phyloP scores from a whole-genome alignment of 2,888 invertebrate species.

The Brachynemurus nebulosus region DNA sequence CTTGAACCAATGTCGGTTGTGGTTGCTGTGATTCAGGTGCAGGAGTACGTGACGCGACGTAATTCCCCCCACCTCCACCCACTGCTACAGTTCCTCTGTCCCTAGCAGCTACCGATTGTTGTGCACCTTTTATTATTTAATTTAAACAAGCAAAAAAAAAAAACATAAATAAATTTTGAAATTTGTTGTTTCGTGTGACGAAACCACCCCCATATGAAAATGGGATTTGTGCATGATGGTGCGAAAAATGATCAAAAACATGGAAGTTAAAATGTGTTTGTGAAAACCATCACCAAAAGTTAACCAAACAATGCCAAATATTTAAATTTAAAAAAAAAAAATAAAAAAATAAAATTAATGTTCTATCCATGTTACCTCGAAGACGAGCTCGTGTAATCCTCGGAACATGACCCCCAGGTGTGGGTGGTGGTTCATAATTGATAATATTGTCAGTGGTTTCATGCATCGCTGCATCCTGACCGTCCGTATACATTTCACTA shows the following conservation, averaged over 20 bases:
- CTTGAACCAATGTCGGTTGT: too few species aligned
- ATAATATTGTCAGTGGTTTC: slow-evolving; percentile 19
- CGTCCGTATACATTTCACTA: slow-evolving; percentile 25
- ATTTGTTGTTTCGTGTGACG: neutral
- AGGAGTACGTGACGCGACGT: slow-evolving; percentile 21
- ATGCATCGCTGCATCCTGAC: slow-evolving; percentile 26
- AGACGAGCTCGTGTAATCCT: slow-evolving; percentile 52
- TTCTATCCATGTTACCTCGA: slow-evolving; percentile 25
- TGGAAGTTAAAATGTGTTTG: neutral
- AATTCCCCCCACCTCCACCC: too few species aligned
- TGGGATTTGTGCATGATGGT: too few species aligned
- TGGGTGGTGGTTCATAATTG: slow-evolving; percentile 39
- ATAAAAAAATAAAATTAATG: too few species aligned
- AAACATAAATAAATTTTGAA: neutral
- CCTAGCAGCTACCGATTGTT: slow-evolving; percentile 22
- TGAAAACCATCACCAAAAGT: too few species aligned
- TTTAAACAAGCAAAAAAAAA: too few species aligned
- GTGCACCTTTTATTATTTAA: slow-evolving; percentile 22
- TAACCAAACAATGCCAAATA: neutral
- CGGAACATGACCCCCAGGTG: slow-evolving; percentile 38
- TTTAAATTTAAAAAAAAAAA: neutral
- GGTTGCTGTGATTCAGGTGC: too few species aligned
- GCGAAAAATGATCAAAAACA: neutral
- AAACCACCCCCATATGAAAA: too few species aligned
- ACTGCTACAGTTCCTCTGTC: slow-evolving; percentile 16